These are phyloP conservation scores for Anomalospiza imberbis DNA, from an alignment of 2,797 vertebrate genomes.

Conservation along the genomic window DNA sequence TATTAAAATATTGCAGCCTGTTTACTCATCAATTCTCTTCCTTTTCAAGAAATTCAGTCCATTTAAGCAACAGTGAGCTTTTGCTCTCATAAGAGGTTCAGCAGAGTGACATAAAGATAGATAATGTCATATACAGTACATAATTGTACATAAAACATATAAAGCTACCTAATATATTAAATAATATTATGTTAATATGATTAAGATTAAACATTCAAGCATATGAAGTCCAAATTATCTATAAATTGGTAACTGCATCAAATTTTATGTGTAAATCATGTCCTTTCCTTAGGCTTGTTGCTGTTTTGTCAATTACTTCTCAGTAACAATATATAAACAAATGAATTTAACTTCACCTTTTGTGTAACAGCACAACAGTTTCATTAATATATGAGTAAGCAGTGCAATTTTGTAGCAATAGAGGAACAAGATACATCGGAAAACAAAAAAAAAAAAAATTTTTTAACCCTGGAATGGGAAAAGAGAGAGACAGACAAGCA, in stretches of 20 bases:
- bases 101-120: background rate
- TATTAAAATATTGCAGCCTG: background rate
- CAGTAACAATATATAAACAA: background rate
- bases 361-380: background rate
- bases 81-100: background rate
- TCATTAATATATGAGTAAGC: background rate
- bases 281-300: background rate
- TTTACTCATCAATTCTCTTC: background rate
- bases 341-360: background rate
- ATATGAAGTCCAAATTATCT: background rate
- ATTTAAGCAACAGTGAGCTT: background rate
- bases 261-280: background rate
- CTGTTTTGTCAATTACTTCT: background rate
- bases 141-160: background rate
- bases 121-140: background rate
- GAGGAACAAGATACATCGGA: background rate
- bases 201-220: background rate
- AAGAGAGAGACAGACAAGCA: background rate
- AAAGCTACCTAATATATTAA: background rate
- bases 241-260: background rate
- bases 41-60: background rate
- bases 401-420: background rate
- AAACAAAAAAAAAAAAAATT: background rate
- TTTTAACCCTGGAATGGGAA: background rate
- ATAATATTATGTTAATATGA: background rate